Conservation (phyloP, 2,113 vertebrate species). For the Equus quagga region DNA sequence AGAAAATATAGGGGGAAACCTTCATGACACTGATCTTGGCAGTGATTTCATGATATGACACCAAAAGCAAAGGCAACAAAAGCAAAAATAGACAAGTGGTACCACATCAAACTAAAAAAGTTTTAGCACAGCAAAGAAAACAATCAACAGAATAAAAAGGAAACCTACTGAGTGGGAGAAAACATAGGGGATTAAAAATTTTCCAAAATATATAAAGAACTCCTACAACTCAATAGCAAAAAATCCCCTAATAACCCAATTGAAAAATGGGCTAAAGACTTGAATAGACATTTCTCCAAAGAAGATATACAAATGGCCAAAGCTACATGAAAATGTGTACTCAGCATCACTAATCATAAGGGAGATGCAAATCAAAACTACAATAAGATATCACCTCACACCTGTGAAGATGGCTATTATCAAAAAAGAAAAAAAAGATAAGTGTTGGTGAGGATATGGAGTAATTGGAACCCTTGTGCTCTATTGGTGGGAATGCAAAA, state of each 20-base stretch:
- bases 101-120: background rate
- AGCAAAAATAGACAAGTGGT: background rate
- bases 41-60: background rate
- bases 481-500: background rate
- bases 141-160: background rate
- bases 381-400: background rate
- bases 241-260: background rate
- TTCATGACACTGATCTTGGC: background rate
- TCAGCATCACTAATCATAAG: background rate
- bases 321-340: background rate
- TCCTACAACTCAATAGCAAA: background rate
- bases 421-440: background rate
- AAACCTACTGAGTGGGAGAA: background rate
- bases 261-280: background rate
- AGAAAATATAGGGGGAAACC: background rate
- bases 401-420: background rate
- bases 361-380: slow-evolving; percentile 7
- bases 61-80: background rate
- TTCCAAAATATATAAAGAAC: background rate
- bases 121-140: background rate
- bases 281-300: background rate
- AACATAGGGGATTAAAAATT: background rate
- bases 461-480: background rate
- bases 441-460: background rate
- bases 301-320: background rate